These are phyloP conservation scores for Heliconius cydno DNA, from an alignment of 2,888 invertebrate genomes.

Conservation along the genomic window DNA sequence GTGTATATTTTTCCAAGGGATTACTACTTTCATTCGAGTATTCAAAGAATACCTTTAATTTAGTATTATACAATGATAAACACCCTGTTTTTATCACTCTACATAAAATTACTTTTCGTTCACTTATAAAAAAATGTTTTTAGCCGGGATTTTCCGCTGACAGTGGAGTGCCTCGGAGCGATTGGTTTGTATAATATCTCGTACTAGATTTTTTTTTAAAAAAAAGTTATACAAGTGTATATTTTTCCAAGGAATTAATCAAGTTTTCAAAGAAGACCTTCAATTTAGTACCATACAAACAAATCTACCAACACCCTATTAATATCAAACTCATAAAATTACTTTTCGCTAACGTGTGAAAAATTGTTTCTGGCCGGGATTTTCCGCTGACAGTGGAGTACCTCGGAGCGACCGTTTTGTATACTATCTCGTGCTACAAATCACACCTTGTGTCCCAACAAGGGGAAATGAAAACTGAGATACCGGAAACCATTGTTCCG, in stretches of 20 bases:
- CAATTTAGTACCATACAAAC: neutral
- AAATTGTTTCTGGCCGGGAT: conserved; percentile 25
- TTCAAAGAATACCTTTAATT: neutral
- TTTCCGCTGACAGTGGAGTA: conserved; percentile 34
- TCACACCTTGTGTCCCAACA: conserved; percentile 80
- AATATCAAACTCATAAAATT: conserved; percentile 4
- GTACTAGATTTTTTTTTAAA: conserved; percentile 64
- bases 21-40: too few species aligned
- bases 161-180: conserved; percentile 51
- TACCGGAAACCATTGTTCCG: conserved; percentile 81
- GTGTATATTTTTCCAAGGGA: too few species aligned
- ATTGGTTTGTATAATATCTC: conserved; percentile 81
- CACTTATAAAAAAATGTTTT: conserved; percentile 17
- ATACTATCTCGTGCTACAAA: conserved; percentile 82
- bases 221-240: too few species aligned
- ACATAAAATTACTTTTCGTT: conserved; percentile 11
- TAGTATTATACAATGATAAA: neutral
- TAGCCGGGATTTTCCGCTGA: conserved; percentile 30
- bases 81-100: neutral
- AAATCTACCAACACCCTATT: neutral
- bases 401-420: conserved; percentile 72
- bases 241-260: too few species aligned
- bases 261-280: too few species aligned
- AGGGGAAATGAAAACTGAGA: conserved; percentile 83
- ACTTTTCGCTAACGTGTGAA: conserved; percentile 19